Percentiles rank a stretch among this genome's conserved stretches.
phyloP scores from a whole-genome alignment of 2,888 invertebrate species.

The Oligia fasciuncula region DNA sequence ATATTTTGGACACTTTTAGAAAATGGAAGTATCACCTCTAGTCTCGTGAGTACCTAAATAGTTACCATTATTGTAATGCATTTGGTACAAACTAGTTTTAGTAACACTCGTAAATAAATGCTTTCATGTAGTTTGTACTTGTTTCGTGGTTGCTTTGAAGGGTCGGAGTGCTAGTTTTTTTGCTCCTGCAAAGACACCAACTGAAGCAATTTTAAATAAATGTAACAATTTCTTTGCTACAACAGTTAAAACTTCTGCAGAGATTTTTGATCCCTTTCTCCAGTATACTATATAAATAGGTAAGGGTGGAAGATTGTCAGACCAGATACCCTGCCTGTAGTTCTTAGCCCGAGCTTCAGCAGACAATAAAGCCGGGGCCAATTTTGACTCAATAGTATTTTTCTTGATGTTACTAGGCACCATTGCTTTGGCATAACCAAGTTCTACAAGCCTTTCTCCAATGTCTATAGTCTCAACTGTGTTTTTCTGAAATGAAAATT shows the following conservation, averaged over 20 bases:
- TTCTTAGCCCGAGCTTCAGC: slow-evolving; percentile 84
- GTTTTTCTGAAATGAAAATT: slow-evolving; percentile 78
- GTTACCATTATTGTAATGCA: slow-evolving; percentile 74
- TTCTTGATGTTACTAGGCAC: slow-evolving; percentile 79
- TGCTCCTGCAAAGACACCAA: slow-evolving; percentile 77
- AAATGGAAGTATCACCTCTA: slow-evolving; percentile 72
- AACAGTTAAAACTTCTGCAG: slow-evolving; percentile 70
- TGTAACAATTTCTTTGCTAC: slow-evolving; percentile 75
- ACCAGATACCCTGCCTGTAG: slow-evolving; percentile 86
- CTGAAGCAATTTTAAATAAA: slow-evolving; percentile 72
- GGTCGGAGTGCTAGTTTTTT: slow-evolving; percentile 79
- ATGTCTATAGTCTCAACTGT: slow-evolving; percentile 83
- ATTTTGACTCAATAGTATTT: slow-evolving; percentile 82
- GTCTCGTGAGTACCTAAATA: slow-evolving; percentile 74
- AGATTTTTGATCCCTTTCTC: slow-evolving; percentile 79
- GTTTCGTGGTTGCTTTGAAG: slow-evolving; percentile 77
- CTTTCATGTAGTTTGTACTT: slow-evolving; percentile 82
- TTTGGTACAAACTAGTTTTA: slow-evolving; percentile 73
- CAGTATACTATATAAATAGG: slow-evolving; percentile 82
- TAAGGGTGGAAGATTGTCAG: slow-evolving; percentile 83
- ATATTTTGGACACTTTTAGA: slow-evolving; percentile 67
- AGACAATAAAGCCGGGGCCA: slow-evolving; percentile 80
- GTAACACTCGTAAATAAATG: slow-evolving; percentile 71
- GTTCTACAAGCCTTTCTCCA: slow-evolving; percentile 86
- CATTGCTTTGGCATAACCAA: slow-evolving; percentile 85